Conservation (phyloP, 2,797 vertebrate genomes). For the Furcifer pardalis region DNA sequence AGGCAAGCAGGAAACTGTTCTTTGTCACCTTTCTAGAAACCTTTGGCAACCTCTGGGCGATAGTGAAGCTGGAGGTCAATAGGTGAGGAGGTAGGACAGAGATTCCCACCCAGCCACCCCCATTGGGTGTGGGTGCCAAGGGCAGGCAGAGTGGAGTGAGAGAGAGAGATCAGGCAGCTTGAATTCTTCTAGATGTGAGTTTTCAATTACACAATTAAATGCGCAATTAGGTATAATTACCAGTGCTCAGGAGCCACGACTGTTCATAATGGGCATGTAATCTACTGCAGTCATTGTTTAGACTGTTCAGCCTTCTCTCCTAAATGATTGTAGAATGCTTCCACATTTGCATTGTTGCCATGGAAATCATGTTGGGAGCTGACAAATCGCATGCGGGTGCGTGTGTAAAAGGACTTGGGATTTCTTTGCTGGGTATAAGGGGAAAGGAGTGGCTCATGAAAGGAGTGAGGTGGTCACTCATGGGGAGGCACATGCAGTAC, state of each 20-base stretch:
- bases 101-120: not conserved
- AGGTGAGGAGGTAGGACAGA: not conserved
- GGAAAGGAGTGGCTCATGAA: not conserved
- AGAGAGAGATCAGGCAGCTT: slow-evolving; percentile 34
- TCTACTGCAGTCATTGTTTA: slow-evolving; percentile 80
- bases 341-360: slow-evolving; percentile 77
- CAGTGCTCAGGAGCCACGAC: slow-evolving; percentile 75
- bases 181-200: slow-evolving; percentile 68
- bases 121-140: accelerated
- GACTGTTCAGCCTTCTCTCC: slow-evolving; percentile 69
- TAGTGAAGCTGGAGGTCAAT: not conserved
- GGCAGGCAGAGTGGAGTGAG: not conserved
- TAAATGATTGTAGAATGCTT: slow-evolving; percentile 76
- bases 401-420: slow-evolving; percentile 41
- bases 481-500: not conserved
- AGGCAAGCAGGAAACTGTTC: accelerated
- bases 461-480: too few species aligned
- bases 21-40: not conserved
- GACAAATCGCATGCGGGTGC: slow-evolving; percentile 37
- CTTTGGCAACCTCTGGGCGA: accelerated
- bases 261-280: slow-evolving; percentile 79
- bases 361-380: slow-evolving; percentile 71
- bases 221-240: slow-evolving; percentile 83
- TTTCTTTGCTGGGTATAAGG: slow-evolving; percentile 8
- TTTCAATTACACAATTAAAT: slow-evolving; percentile 85